Evolutionary conservation across 2,888 invertebrate species (phyloP), one percentile per base, ranked within the genome.

Genomic region (Mayetiola destructor): DNA sequence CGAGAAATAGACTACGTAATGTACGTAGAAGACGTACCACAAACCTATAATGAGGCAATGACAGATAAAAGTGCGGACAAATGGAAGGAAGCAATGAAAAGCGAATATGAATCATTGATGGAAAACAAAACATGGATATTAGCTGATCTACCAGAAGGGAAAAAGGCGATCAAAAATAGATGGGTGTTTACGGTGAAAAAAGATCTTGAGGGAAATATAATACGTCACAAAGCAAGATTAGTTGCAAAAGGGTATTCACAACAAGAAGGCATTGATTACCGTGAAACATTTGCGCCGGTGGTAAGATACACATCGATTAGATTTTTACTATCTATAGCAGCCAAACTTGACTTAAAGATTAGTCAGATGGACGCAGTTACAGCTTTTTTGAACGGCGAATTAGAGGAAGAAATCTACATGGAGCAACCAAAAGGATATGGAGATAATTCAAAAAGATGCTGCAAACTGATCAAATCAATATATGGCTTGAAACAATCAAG

Each of bases 41-140:
- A 9, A 12, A 56, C 54, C 14, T 36, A 55, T 30, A 40, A 58
- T 42, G 57, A 57, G 4, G 61, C 61, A 32, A 59, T 62, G 5
- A 58, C 56, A 16, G 59, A 57, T 16, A 52, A 61, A 40, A 55
- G 64, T 10, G 39, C 55, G 23, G 30, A 55, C 8, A 54, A 63
- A 29, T 65, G 62, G 62, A 62, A 59, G 32, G 57, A 58, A 60
- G 63, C 63, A 18, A 65, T 64, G 62, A 59, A 65, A 35, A 59
- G 56, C 21, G 65, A 67, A 63, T 64, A 66, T 21, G 42, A 36
- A 18, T 64, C 66, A n/a, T 57, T 66, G 18, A 58, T 63, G 30
- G 63, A 66, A 60, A 66, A 67, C 58, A 12, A 62, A 21, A 67
- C 65, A 1, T 67, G 65, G 64, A 58, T 48, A 32, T 59, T 66